Evolutionary conservation across 2,888 invertebrate species (phyloP).

Genomic region (Meiosimyza decipiens): DNA sequence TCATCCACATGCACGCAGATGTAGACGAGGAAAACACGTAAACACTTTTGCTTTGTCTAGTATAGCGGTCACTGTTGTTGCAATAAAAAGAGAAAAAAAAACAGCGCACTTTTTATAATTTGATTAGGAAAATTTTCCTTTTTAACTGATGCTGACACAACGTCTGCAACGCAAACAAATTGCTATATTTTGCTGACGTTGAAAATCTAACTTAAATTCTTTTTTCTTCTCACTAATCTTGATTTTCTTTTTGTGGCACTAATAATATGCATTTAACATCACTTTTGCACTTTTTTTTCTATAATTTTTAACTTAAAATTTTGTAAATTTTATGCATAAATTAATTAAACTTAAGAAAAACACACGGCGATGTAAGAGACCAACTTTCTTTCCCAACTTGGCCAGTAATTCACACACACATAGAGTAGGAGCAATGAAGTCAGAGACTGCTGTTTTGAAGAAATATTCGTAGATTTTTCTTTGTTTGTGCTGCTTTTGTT

Average conservation of each 20-base stretch:
- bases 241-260: background rate
- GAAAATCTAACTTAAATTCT: slow-evolving; percentile 3
- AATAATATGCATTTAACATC: background rate
- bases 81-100: too few relatives aligned
- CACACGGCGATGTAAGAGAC: background rate
- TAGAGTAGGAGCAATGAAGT: slow-evolving; percentile 19
- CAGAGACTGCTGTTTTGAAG: slow-evolving; percentile 12
- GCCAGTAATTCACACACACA: background rate
- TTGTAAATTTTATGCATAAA: slow-evolving; percentile 3
- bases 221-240: background rate
- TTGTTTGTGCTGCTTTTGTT: slow-evolving; percentile 5
- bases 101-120: background rate
- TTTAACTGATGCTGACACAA: too few relatives aligned
- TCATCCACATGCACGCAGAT: background rate
- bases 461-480: background rate
- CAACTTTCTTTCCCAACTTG: slow-evolving; percentile 20
- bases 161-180: background rate
- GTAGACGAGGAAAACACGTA: background rate
- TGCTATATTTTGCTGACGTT: slow-evolving; percentile 32
- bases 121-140: background rate
- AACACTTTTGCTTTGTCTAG: background rate
- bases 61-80: too few relatives aligned
- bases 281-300: background rate
- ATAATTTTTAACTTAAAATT: background rate
- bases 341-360: background rate